Conservation (phyloP, 2,113 vertebrate species). For the Tragelaphus imberbis region DNA sequence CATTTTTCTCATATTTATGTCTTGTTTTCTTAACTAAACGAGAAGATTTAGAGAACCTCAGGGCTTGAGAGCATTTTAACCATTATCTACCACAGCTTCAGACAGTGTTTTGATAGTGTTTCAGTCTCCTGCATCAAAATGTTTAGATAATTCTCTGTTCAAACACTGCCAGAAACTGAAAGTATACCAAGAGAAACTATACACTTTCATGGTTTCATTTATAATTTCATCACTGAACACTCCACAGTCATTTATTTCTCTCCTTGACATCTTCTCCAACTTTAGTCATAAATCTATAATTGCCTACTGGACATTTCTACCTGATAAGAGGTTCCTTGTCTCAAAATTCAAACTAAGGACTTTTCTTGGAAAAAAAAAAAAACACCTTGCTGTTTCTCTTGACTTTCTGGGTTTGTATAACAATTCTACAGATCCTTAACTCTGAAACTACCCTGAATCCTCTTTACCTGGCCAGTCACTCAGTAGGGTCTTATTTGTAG, state of each 20-base stretch:
- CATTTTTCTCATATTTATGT: neutral
- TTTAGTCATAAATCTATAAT: slow-evolving; percentile 35
- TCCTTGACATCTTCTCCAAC: slow-evolving; percentile 1
- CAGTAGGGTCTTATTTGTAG: neutral
- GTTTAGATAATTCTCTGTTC: neutral
- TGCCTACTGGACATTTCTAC: neutral
- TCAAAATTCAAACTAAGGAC: neutral
- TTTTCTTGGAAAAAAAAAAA: neutral
- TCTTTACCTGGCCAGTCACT: neutral
- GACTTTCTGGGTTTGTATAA: neutral
- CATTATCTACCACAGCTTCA: neutral
- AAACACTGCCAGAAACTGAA: neutral
- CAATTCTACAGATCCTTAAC: neutral
- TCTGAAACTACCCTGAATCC: neutral
- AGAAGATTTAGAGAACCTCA: neutral
- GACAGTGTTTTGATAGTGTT: neutral
- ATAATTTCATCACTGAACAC: slow-evolving; percentile 1
- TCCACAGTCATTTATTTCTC: slow-evolving; percentile 10
- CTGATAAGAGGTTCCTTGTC: neutral
- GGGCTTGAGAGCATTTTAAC: neutral
- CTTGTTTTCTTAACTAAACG: neutral
- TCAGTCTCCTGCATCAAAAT: neutral
- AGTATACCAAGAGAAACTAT: neutral
- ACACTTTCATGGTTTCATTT: slow-evolving; percentile 37
- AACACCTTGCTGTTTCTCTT: neutral